phyloP scores from a whole-genome alignment of 2,888 invertebrate species.

The Salpingus planirostris region DNA sequence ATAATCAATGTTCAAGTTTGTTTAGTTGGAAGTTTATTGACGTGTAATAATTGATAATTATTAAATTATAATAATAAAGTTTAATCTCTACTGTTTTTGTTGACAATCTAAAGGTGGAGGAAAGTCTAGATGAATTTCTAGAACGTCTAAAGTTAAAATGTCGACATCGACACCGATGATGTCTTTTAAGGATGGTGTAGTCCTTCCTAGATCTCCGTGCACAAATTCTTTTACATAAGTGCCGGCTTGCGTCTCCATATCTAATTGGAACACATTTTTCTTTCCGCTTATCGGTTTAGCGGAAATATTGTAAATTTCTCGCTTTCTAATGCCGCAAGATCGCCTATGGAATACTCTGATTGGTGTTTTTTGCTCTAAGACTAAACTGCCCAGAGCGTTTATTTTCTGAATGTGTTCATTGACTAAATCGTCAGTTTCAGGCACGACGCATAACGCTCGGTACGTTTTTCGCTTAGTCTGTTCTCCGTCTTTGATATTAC shows the following conservation, averaged over 20 bases:
- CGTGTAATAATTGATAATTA: too few relatives aligned
- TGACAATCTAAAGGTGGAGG: slow-evolving; percentile 5
- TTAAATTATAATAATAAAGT: too few relatives aligned
- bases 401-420: slow-evolving; percentile 45
- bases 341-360: slow-evolving; percentile 82
- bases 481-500: slow-evolving; percentile 74
- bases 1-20: too few relatives aligned
- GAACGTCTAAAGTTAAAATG: slow-evolving; percentile 87
- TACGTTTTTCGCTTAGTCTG: slow-evolving; percentile 83
- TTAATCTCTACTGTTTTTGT: too few relatives aligned
- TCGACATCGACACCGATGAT: slow-evolving; percentile 66
- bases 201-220: slow-evolving; percentile 91
- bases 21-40: too few relatives aligned
- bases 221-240: slow-evolving; percentile 97
- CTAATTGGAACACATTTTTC: slow-evolving; percentile 52
- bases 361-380: slow-evolving; percentile 76
- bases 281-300: slow-evolving; percentile 48
- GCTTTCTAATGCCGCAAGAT: slow-evolving; percentile 59
- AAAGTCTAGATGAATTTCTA: slow-evolving; percentile 55
- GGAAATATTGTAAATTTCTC: slow-evolving; percentile 57
- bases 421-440: slow-evolving; percentile 39
- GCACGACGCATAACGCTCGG: slow-evolving; percentile 59
- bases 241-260: slow-evolving; percentile 77
- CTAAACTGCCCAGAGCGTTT: slow-evolving; percentile 39
- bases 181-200: slow-evolving; percentile 64